phyloP scores from a whole-genome alignment of 2,797 vertebrate genomes.

The Otolemur crassicaudatus region DNA sequence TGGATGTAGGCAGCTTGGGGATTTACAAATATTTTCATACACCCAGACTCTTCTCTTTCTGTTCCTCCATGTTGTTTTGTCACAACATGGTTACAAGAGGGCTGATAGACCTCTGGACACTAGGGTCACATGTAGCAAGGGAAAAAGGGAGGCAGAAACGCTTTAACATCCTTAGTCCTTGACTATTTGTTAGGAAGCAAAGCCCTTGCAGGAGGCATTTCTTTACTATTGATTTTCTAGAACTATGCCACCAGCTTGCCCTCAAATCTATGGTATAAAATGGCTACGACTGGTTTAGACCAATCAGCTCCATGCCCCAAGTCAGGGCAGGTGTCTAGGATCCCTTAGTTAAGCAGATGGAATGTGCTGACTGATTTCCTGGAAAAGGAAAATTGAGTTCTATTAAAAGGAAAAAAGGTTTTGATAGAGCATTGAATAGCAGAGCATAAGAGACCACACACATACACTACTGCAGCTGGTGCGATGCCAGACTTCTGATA shows the following conservation, averaged over 20 bases:
- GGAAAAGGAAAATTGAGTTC: not conserved
- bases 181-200: not conserved
- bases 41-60: not conserved
- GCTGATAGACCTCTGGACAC: not conserved
- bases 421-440: not conserved
- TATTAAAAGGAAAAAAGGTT: not conserved
- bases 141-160: not conserved
- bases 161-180: not conserved
- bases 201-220: not conserved
- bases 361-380: not conserved
- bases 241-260: not conserved
- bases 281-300: not conserved
- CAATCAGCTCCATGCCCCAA: not conserved
- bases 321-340: not conserved
- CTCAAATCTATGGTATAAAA: not conserved
- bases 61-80: not conserved
- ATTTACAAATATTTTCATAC: not conserved
- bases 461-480: accelerated
- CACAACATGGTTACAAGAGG: not conserved
- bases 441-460: not conserved
- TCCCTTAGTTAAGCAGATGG: not conserved
- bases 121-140: not conserved
- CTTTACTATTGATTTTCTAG: not conserved
- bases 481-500: not conserved
- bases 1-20: not conserved